A percentile compares a stretch with the other conserved stretches of the same genome.
Evolutionary conservation across 2,113 vertebrate species (phyloP).

Genomic region (Pollachius pollachius): DNA sequence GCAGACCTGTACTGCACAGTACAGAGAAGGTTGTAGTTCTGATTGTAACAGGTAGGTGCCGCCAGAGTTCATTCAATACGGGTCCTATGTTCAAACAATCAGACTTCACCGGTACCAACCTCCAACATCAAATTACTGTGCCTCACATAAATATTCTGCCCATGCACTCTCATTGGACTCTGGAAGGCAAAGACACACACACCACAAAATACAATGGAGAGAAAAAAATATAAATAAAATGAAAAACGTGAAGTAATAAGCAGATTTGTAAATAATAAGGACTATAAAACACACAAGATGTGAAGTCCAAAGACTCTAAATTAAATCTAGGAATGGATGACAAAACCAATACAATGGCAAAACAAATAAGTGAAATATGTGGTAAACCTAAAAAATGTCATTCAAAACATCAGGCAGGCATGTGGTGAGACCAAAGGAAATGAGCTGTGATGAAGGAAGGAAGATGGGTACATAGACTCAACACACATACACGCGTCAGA

Average conservation of each 20-base stretch:
- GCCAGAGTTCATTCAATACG: slow-evolving; percentile 46
- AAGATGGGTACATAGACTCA: slow-evolving; percentile 36
- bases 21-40: slow-evolving; percentile 51
- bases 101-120: slow-evolving; percentile 86
- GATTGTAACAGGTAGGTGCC: slow-evolving; percentile 42
- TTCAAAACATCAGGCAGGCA: slow-evolving; percentile 10
- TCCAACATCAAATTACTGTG: slow-evolving; percentile 99
- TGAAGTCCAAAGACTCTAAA: slow-evolving; percentile 1
- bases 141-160: slow-evolving; percentile 99
- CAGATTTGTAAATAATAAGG: neutral
- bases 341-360: neutral
- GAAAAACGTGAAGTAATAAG: slow-evolving; percentile 8
- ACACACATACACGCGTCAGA: slow-evolving; percentile 1
- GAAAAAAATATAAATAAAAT: slow-evolving; percentile 18
- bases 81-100: slow-evolving; percentile 52
- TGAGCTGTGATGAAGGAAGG: slow-evolving; percentile 5
- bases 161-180: slow-evolving; percentile 96
- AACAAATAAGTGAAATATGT: neutral
- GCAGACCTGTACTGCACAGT: slow-evolving; percentile 75
- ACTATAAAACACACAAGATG: neutral
- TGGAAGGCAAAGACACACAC: slow-evolving; percentile 73
- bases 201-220: slow-evolving; percentile 39
- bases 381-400: slow-evolving; percentile 10
- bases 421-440: slow-evolving; percentile 6
- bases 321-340: neutral